These are phyloP conservation scores for Anneissia japonica DNA, from an alignment of 35 echinoderm and acorn worm species.

Conservation along the genomic window DNA sequence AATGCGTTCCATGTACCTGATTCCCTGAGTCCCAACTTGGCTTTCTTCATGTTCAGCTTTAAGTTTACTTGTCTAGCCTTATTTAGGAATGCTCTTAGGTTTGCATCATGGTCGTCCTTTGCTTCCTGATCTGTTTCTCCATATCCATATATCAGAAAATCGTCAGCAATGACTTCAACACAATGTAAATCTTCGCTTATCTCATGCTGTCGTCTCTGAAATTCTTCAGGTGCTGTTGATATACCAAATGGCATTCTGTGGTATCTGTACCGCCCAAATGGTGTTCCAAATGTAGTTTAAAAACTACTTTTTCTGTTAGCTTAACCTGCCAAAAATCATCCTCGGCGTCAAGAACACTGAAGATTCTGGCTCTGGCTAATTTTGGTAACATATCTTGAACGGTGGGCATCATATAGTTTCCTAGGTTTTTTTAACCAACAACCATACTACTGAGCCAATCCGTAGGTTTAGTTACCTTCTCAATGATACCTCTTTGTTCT, in stretches of 20 bases:
- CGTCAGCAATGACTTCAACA: constrained; percentile 38
- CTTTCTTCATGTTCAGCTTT: constrained; percentile 33
- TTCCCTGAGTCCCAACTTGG: not conserved
- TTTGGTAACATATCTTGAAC: constrained; percentile 21
- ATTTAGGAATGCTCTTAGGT: constrained; percentile 22
- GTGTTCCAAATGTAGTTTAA: constrained; percentile 36
- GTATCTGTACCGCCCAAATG: constrained; percentile 58
- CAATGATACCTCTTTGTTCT: too few species aligned
- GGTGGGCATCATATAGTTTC: constrained; percentile 39
- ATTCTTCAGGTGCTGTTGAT: constrained; percentile 36
- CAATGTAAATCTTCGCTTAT: constrained; percentile 22
- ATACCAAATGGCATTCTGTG: constrained; percentile 30
- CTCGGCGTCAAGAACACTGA: constrained; percentile 40
- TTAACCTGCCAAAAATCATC: constrained; percentile 36
- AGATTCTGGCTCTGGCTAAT: constrained; percentile 43
- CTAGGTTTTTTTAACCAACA: too few species aligned
- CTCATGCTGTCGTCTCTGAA: constrained; percentile 50
- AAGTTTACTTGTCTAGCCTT: constrained; percentile 32
- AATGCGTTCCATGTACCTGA: constrained; percentile 11
- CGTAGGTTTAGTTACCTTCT: too few species aligned
- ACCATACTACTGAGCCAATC: too few species aligned
- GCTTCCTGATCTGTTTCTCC: constrained; percentile 40
- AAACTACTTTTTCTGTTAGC: constrained; percentile 14
- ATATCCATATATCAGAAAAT: constrained; percentile 22
- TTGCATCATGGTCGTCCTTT: constrained; percentile 23